These are phyloP conservation scores for Acromyrmex charruanus DNA, from an alignment of 1,140 invertebrate species.

Conservation along the genomic window DNA sequence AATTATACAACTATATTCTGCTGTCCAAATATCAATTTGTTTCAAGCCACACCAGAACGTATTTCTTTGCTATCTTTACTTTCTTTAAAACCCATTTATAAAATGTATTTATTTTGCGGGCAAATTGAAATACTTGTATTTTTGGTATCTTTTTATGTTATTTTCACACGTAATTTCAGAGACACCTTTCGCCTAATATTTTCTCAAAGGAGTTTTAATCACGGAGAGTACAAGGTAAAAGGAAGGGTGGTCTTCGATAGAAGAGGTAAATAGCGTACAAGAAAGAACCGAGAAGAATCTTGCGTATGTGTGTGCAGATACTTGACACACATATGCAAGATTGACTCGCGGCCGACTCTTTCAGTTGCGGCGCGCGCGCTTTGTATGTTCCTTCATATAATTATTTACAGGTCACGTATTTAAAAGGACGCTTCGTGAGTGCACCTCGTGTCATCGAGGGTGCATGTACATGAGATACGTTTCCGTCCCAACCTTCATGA, in stretches of 20 bases:
- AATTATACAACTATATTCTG: conserved; percentile 18
- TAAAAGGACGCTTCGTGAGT: conserved; percentile 75
- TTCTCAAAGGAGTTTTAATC: conserved; percentile 66
- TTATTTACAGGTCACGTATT: conserved; percentile 82
- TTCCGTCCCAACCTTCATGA: conserved; percentile 70
- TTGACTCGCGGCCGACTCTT: conserved; percentile 58
- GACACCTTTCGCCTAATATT: conserved; percentile 43
- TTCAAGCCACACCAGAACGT: background rate
- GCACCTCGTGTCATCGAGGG: conserved; percentile 65
- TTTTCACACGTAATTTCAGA: background rate
- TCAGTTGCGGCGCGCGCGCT: conserved; percentile 69
- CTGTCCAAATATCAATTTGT: background rate
- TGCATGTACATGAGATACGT: conserved; percentile 72
- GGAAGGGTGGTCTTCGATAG: background rate
- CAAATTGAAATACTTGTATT: background rate
- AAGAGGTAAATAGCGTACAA: conserved; percentile 25
- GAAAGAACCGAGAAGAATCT: conserved; percentile 4
- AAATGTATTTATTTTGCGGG: background rate
- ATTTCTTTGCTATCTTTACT: background rate
- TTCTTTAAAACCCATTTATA: no score
- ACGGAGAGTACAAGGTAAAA: conserved; percentile 44
- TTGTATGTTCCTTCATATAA: conserved; percentile 75
- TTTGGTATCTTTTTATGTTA: background rate
- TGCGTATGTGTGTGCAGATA: background rate
- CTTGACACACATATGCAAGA: conserved; percentile 2